These are phyloP conservation scores for Pimephales promelas DNA, from an alignment of 2,113 vertebrate genomes.

Conservation along the genomic window DNA sequence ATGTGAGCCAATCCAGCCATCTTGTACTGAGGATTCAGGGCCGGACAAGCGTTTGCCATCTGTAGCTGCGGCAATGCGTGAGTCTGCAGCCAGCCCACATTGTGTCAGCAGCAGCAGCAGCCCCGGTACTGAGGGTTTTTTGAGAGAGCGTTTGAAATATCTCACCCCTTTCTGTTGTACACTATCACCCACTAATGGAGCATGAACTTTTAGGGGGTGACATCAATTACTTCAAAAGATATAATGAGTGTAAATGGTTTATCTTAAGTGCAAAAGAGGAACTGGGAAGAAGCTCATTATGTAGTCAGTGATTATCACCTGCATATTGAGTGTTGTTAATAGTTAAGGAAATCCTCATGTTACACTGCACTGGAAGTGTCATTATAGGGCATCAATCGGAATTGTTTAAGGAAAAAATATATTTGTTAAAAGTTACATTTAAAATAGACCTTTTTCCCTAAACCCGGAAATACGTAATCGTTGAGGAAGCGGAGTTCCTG, in stretches of 20 bases:
- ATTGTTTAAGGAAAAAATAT: not conserved
- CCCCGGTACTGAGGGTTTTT: conserved; percentile 41
- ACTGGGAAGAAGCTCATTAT: conserved; percentile 49
- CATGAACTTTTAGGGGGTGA: conserved; percentile 56
- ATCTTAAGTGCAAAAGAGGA: conserved; percentile 50
- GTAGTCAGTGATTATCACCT: conserved; percentile 47
- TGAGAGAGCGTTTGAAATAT: conserved; percentile 31
- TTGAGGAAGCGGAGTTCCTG: too few species aligned
- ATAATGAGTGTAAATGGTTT: conserved; percentile 52
- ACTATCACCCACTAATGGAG: conserved; percentile 52
- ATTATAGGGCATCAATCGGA: not conserved
- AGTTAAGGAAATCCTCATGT: conserved; percentile 35
- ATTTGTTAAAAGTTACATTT: not conserved
- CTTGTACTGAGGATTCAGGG: conserved; percentile 73
- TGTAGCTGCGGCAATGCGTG: conserved; percentile 68
- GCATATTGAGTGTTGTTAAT: conserved; percentile 46
- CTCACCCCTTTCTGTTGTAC: conserved; percentile 45
- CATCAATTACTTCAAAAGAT: conserved; percentile 49
- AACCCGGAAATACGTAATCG: too few species aligned
- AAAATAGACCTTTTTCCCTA: too few species aligned
- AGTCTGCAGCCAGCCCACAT: conserved; percentile 68
- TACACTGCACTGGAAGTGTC: conserved; percentile 11
- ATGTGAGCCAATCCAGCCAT: conserved; percentile 73
- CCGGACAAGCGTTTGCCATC: conserved; percentile 72
- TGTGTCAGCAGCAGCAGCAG: conserved; percentile 60